A percentile compares a stretch with the other conserved stretches of the same genome.
Evolutionary conservation across 2,888 invertebrate species (phyloP).

Genomic region (Rotaria magnacalcarata): DNA sequence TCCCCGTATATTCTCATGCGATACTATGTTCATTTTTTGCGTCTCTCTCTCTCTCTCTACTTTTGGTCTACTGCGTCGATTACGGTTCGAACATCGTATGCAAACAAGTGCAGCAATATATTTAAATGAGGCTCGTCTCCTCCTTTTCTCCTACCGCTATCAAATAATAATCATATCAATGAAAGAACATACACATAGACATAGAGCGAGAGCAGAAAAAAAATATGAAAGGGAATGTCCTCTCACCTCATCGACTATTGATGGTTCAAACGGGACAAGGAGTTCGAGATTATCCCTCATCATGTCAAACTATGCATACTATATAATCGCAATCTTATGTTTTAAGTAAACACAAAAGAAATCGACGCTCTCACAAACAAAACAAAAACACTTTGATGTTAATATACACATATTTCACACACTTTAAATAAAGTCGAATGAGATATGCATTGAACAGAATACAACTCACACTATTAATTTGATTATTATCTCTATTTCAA

Average conservation of each 20-base stretch:
- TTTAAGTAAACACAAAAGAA: not conserved
- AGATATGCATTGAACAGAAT: not conserved
- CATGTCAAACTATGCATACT: not conserved
- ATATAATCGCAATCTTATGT: not conserved
- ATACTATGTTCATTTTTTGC: not conserved
- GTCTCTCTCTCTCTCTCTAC: not conserved
- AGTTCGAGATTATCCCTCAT: not conserved
- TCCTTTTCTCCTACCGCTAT: not conserved
- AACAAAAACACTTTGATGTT: not conserved
- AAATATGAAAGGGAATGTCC: not conserved
- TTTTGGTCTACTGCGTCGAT: not conserved
- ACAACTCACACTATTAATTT: not conserved
- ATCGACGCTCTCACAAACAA: not conserved
- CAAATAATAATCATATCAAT: conserved; percentile 24
- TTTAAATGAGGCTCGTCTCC: not conserved
- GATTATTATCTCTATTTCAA: too few relatives aligned
- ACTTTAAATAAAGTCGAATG: not conserved
- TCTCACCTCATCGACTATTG: not conserved
- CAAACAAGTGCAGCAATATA: not conserved
- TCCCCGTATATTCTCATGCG: not conserved
- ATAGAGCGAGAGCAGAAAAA: not conserved
- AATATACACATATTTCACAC: not conserved
- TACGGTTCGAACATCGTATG: not conserved
- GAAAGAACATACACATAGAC: not conserved
- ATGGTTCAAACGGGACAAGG: not conserved